Evolutionary conservation across 2,797 vertebrate species (phyloP).

Genomic region (Peromyscus nudipes): DNA sequence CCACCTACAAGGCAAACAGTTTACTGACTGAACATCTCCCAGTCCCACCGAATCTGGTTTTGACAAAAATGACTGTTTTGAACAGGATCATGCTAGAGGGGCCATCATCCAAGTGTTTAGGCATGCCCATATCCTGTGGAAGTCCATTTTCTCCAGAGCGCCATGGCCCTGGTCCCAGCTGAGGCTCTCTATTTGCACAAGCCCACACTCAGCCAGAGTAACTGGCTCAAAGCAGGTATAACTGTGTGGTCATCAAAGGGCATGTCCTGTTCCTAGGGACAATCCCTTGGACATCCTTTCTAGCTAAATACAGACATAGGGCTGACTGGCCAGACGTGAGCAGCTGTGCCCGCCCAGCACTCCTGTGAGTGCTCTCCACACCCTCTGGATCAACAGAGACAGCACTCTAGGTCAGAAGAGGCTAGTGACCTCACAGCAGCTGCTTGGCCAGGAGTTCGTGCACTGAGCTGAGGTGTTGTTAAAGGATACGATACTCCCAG

Average conservation of each 20-base stretch:
- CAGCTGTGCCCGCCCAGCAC: accelerated
- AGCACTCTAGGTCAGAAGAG: neutral
- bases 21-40: neutral
- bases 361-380: neutral
- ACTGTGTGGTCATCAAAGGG: accelerated
- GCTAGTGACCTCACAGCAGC: neutral
- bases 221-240: accelerated
- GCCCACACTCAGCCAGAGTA: neutral
- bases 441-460: neutral
- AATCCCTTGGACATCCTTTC: neutral
- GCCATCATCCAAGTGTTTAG: accelerated
- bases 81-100: neutral
- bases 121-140: accelerated
- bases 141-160: neutral
- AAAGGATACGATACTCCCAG: neutral
- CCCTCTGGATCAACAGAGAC: neutral
- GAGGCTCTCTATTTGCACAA: accelerated
- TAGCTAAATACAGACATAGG: accelerated
- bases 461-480: too few relatives aligned
- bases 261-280: neutral
- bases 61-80: neutral
- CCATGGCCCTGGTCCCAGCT: neutral
- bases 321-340: neutral
- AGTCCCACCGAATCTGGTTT: neutral
- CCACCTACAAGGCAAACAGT: too few relatives aligned